These are phyloP conservation scores for Creontiades dilutus DNA, from an alignment of 2,888 invertebrate species.

Conservation along the genomic window DNA sequence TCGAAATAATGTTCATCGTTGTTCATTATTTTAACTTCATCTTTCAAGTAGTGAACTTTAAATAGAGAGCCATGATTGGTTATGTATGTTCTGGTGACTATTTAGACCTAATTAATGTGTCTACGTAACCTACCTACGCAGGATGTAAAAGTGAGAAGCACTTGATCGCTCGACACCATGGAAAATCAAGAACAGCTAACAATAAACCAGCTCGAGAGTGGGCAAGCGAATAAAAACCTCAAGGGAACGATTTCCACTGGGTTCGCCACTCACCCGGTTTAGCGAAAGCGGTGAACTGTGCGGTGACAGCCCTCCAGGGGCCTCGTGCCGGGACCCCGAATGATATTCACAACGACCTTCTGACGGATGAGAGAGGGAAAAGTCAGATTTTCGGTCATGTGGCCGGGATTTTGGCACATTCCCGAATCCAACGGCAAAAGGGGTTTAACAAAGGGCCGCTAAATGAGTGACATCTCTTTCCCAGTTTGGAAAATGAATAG, in stretches of 20 bases:
- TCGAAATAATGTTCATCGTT: too few relatives aligned
- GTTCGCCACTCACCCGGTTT: not conserved
- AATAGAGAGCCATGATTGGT: too few relatives aligned
- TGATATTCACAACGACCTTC: slow-evolving; percentile 19
- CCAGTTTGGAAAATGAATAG: too few relatives aligned
- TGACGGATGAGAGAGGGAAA: not conserved
- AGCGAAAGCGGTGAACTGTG: not conserved
- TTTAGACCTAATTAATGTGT: too few relatives aligned
- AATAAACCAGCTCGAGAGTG: not conserved
- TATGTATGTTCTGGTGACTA: too few relatives aligned
- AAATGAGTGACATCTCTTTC: not conserved
- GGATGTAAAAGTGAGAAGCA: too few relatives aligned
- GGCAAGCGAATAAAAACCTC: not conserved
- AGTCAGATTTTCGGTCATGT: not conserved
- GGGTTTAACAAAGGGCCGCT: not conserved
- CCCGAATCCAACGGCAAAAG: not conserved
- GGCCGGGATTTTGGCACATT: not conserved
- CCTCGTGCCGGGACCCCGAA: not conserved
- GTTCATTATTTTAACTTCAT: too few relatives aligned
- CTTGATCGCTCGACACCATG: too few relatives aligned
- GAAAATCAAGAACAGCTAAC: not conserved
- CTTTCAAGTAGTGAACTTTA: too few relatives aligned
- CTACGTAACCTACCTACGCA: too few relatives aligned
- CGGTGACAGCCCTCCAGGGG: not conserved
- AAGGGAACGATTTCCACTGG: not conserved